Evolutionary conservation across 1,140 invertebrate species (phyloP).

Genomic region (Penaeus vannamei): DNA sequence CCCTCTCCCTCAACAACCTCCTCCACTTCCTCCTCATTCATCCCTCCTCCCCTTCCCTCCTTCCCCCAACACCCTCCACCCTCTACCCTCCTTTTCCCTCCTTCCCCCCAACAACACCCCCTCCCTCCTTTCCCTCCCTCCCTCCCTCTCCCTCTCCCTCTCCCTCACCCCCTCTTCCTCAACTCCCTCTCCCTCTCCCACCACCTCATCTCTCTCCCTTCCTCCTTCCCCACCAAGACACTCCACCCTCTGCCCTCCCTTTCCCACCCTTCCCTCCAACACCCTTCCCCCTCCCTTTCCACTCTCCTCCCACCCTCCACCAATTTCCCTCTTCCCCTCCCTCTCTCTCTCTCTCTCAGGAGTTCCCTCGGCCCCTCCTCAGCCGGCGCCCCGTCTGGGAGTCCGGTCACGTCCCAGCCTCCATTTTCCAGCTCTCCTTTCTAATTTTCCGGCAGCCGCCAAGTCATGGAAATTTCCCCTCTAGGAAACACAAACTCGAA

Average conservation of each 20-base stretch:
- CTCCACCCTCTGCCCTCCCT: background rate
- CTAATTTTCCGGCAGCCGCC: slow-evolving; percentile 26
- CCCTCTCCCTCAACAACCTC: too few species aligned
- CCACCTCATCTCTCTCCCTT: background rate
- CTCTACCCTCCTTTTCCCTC: too few species aligned
- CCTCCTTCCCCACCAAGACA: too few species aligned
- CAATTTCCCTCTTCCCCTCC: background rate
- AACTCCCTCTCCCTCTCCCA: slow-evolving; percentile 9
- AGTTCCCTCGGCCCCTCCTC: background rate
- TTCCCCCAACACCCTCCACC: too few species aligned
- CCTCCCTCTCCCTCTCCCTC: too few species aligned
- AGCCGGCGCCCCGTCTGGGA: background rate
- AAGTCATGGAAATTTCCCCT: slow-evolving; percentile 46
- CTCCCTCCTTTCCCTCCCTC: too few species aligned
- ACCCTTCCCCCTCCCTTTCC: background rate
- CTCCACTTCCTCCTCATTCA: too few species aligned
- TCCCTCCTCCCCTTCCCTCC: too few species aligned
- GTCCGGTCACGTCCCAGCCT: slow-evolving; percentile 7
- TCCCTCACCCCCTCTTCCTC: background rate
- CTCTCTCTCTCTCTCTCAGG: background rate
- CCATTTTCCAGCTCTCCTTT: slow-evolving; percentile 29
- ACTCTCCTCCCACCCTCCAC: too few species aligned
- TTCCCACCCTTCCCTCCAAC: background rate
- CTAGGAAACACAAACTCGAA: slow-evolving; percentile 28
- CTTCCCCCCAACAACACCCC: too few species aligned